Base-by-base conservation (phyloP, 2,113 vertebrate species). In the Eonycteris spelaea region DNA sequence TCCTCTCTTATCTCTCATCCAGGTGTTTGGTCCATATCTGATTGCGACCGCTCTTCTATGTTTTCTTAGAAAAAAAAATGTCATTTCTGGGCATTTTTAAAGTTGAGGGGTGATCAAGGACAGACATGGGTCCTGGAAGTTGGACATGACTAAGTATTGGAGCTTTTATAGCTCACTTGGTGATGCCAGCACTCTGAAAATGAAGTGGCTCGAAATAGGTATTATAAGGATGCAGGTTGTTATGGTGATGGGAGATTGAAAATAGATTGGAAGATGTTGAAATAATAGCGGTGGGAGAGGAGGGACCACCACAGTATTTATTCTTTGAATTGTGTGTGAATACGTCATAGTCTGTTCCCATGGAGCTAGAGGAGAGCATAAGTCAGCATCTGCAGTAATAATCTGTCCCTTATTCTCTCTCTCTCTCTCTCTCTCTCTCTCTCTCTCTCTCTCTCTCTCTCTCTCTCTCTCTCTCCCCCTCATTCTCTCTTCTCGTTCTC, bases 191-290 rank as follows among this genome's bases (percentile, higher is more conserved):
- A 8, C 21, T 71, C 65, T 83, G 78, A 38, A 75, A 53, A 61
- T 14, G 35, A 79, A 35, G 18, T 18, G 14, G 35, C 63, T 80
- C 79, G 35, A 59, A 87, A 86, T 19, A 80, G 86, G 71, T 89
- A 57, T 59, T 85, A 51, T 71, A 48, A 5, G 68, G 51, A 9
- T 84, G 18, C 10, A 68, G 28, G 48, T 89, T 82, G 85, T 67
- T 53, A 75, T 45, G 28, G 51, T 40, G 38, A 93, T 24, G 14
- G 65, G 1, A 63, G 38, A 89, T 24, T 70, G 35, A 71, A 91
- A 93, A 75, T 59, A 96, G 63, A 75, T 65, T 26, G 65, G 51
- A 90, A 84, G 86, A 94, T 85, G 59, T 85, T 80, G 45, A 87
- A 95, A 90, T 71, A 75, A 82, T 22, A 35, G 15, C 5, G 51